Evolutionary conservation across 2,113 vertebrate species (phyloP).

Genomic region (Ceratotherium simum): DNA sequence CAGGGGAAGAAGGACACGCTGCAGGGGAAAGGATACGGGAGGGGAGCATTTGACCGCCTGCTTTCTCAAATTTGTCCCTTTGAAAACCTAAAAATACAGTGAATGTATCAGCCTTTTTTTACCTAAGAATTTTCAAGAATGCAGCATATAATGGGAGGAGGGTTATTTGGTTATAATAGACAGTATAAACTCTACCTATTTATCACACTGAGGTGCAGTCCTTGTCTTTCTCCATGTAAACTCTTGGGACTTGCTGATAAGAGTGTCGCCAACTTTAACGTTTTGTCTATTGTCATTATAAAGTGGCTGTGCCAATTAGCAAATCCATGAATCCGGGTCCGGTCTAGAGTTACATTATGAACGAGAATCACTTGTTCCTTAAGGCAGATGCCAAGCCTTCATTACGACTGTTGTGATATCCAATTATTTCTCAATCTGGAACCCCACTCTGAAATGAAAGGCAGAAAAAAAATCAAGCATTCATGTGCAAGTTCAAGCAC

Average conservation of each 20-base stretch:
- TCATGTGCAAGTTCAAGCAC: not conserved
- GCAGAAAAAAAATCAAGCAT: not conserved
- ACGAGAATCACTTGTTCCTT: not conserved
- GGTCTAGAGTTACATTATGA: not conserved
- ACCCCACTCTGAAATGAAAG: not conserved
- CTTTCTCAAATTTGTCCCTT: not conserved
- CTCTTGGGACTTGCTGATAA: slow-evolving; percentile 41
- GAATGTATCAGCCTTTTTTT: not conserved
- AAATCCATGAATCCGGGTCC: slow-evolving; percentile 78
- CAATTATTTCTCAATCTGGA: not conserved
- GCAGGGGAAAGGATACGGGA: not conserved
- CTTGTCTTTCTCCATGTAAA: slow-evolving; percentile 46
- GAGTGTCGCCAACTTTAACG: slow-evolving; percentile 5
- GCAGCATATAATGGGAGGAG: not conserved
- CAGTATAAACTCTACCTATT: not conserved
- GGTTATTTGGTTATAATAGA: not conserved
- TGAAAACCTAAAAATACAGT: not conserved
- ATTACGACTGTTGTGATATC: not conserved
- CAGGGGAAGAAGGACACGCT: not conserved
- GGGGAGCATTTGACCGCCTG: not conserved
- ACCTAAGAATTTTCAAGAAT: not conserved
- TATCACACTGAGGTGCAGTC: not conserved
- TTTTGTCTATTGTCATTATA: slow-evolving; percentile 59
- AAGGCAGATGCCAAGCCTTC: slow-evolving; percentile 39
- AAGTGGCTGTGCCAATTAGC: slow-evolving; percentile 74